These are phyloP conservation scores for Basileuterus tristriatus DNA, from an alignment of 2,797 vertebrate species.

Conservation along the genomic window DNA sequence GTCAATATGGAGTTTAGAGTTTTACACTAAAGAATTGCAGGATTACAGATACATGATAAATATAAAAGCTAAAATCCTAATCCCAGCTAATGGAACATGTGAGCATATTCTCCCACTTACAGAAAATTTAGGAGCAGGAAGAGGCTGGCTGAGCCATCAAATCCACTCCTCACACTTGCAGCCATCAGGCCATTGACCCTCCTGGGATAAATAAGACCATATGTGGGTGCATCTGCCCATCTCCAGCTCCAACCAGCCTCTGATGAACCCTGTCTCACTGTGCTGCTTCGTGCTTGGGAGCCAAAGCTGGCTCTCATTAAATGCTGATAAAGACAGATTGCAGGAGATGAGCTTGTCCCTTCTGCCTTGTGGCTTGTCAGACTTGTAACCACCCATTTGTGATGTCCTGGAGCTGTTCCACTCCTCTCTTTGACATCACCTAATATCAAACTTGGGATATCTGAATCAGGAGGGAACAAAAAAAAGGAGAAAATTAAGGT, in stretches of 20 bases:
- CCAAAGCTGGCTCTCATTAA: not conserved
- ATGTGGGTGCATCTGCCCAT: not conserved
- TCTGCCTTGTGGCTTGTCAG: not conserved
- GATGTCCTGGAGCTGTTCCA: not conserved
- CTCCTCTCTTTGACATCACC: not conserved
- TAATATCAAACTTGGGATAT: not conserved
- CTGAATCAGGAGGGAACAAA: not conserved
- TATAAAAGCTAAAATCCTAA: not conserved
- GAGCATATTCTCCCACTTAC: not conserved
- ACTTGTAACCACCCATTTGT: not conserved
- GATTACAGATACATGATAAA: not conserved
- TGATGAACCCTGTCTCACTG: not conserved
- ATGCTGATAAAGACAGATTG: not conserved
- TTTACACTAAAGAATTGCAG: not conserved
- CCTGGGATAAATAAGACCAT: slow-evolving; percentile 16
- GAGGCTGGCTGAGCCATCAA: not conserved
- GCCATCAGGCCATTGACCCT: not conserved
- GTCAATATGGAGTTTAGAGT: rapidly evolving
- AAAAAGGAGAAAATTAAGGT: not conserved
- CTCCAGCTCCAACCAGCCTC: not conserved
- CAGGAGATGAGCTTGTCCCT: not conserved
- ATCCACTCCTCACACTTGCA: not conserved
- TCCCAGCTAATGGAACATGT: not conserved
- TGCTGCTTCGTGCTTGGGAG: not conserved
- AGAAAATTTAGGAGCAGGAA: not conserved